Conservation (phyloP, 2,888 invertebrate genomes). For the Eurytoma californica region DNA sequence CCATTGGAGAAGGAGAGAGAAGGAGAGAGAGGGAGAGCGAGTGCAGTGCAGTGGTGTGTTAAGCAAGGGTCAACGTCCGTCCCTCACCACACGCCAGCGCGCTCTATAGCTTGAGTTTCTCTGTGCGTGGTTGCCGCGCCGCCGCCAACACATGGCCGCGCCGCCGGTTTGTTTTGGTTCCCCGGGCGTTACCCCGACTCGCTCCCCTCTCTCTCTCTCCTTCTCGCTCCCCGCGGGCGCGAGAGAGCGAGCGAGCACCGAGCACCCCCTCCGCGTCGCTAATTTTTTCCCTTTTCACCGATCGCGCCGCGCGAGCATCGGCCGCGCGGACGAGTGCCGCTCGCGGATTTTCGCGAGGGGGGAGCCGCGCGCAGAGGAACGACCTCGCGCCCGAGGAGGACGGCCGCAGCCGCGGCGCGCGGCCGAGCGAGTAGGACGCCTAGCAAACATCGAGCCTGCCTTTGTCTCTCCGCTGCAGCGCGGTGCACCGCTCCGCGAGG, state of each 20-base stretch:
- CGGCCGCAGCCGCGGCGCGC: neutral
- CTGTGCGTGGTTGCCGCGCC: conserved; percentile 20
- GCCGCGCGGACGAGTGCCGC: neutral
- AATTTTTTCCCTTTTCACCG: neutral
- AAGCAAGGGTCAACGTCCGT: conserved; percentile 74
- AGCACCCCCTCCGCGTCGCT: neutral
- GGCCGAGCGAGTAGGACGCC: conserved; percentile 39
- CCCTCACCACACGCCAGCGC: conserved; percentile 70
- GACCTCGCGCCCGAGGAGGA: neutral
- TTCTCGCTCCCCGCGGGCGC: conserved; percentile 59
- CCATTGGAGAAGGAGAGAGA: neutral
- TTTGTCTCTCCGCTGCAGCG: conserved; percentile 25
- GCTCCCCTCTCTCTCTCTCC: conserved; percentile 47
- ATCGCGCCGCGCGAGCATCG: conserved; percentile 3
- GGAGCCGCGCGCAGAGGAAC: neutral
- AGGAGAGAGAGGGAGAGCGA: conserved; percentile 25
- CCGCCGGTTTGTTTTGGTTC: conserved; percentile 75
- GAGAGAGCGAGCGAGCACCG: neutral
- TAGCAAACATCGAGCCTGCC: conserved; percentile 34
- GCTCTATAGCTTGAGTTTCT: conserved; percentile 11
- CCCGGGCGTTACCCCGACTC: conserved; percentile 73
- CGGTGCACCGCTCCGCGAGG: conserved; percentile 16
- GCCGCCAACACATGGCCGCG: conserved; percentile 66
- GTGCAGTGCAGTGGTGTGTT: conserved; percentile 64
- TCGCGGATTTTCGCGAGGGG: conserved; percentile 10